Evolutionary conservation across 2,797 vertebrate genomes (phyloP).

Genomic region (Alca torda): DNA sequence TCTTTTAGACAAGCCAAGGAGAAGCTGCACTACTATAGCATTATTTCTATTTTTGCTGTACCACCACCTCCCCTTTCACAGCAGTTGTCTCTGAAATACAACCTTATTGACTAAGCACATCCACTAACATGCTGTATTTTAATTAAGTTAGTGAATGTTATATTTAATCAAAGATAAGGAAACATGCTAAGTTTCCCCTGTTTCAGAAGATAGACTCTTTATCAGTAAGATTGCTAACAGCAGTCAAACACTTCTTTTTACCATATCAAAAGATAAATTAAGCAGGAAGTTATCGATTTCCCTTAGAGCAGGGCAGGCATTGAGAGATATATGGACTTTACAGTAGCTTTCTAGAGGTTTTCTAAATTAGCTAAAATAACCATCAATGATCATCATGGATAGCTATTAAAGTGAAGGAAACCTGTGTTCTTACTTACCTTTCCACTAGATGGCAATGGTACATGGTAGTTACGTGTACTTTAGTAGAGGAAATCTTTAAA

Average conservation of each 20-base stretch:
- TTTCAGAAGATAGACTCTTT: background rate
- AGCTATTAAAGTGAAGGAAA: background rate
- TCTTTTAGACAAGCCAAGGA: background rate
- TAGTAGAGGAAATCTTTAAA: background rate
- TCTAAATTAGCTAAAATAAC: background rate
- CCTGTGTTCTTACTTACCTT: constrained; percentile 61
- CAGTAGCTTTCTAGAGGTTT: background rate
- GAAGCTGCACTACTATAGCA: background rate
- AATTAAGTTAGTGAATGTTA: background rate
- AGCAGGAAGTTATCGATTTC: background rate
- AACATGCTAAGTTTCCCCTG: background rate
- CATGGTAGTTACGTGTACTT: constrained; percentile 31
- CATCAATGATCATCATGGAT: background rate
- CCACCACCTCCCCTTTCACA: background rate
- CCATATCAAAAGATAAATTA: background rate
- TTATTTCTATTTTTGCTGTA: constrained; percentile 17
- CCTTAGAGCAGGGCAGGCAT: background rate
- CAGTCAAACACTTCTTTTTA: background rate
- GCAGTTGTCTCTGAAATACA: background rate
- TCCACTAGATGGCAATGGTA: constrained; percentile 66
- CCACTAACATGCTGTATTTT: background rate
- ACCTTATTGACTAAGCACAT: background rate
- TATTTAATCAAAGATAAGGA: background rate
- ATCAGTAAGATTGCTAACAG: background rate
- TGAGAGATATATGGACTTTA: background rate